These are phyloP conservation scores for Odontamblyopus lacepedii DNA, from an alignment of 2,797 vertebrate species.

Conservation along the genomic window DNA sequence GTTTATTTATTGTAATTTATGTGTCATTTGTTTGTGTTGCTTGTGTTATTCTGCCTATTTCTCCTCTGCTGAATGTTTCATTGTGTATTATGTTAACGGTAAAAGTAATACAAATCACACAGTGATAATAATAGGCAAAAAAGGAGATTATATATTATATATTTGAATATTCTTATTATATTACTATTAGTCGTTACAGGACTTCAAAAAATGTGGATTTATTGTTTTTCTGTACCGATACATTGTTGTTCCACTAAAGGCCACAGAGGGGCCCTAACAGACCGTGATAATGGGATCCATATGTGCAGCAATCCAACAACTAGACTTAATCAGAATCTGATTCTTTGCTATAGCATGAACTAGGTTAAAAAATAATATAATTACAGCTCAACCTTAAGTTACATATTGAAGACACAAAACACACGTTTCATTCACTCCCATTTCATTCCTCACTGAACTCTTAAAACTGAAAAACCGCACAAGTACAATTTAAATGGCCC, in stretches of 20 bases:
- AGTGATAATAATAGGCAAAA: background rate
- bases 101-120: background rate
- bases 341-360: too few relatives aligned
- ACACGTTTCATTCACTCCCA: background rate
- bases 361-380: background rate
- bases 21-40: background rate
- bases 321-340: too few relatives aligned
- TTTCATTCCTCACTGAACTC: background rate
- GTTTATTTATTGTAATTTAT: too few relatives aligned
- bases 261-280: slow-evolving; percentile 65
- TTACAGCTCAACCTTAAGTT: background rate
- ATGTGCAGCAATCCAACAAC: background rate
- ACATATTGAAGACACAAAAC: background rate
- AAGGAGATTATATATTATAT: too few relatives aligned
- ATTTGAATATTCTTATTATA: too few relatives aligned
- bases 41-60: background rate
- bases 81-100: too few relatives aligned
- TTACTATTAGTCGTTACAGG: background rate
- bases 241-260: slow-evolving; percentile 15
- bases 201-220: background rate
- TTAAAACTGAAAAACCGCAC: background rate
- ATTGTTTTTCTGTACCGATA: background rate
- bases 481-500: background rate
- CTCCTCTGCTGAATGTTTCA: too few relatives aligned
- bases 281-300: slow-evolving; percentile 8